These are phyloP conservation scores for Leucophenga varia DNA, from an alignment of 1,140 invertebrate species.

Conservation along the genomic window DNA sequence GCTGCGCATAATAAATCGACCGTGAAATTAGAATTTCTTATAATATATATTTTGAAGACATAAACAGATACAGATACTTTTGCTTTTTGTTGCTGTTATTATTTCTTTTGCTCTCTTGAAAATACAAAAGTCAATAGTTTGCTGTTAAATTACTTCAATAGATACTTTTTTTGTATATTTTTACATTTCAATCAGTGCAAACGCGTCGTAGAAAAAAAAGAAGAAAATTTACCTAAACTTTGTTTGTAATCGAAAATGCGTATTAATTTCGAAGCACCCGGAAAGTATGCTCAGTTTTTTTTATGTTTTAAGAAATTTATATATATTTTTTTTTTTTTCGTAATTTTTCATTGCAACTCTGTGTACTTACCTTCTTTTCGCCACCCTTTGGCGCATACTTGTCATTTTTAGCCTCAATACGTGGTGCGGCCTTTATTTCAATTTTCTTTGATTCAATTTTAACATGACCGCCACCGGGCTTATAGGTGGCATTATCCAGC, in stretches of 20 bases:
- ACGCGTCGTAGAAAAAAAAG: too few relatives aligned
- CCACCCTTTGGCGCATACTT: slow-evolving; percentile 84
- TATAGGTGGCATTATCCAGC: slow-evolving; percentile 87
- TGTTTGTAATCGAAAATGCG: too few relatives aligned
- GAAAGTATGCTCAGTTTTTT: too few relatives aligned
- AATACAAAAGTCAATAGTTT: too few relatives aligned
- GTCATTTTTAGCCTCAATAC: slow-evolving; percentile 90
- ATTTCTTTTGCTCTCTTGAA: slow-evolving; percentile 30
- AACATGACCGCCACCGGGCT: slow-evolving; percentile 87
- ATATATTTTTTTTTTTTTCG: too few relatives aligned
- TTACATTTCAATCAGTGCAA: slow-evolving; percentile 21
- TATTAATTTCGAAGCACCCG: too few relatives aligned
- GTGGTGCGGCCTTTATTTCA: slow-evolving; percentile 79
- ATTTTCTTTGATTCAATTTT: slow-evolving; percentile 88
- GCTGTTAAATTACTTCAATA: too few relatives aligned
- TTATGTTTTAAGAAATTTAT: too few relatives aligned
- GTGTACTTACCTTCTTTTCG: slow-evolving; percentile 84
- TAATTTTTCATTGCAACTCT: too few relatives aligned
- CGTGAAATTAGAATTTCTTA: slow-evolving; percentile 44
- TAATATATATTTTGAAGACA: background rate
- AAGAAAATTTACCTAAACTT: slow-evolving; percentile 27
- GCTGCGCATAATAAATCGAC: slow-evolving; percentile 46
- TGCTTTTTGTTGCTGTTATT: slow-evolving; percentile 1
- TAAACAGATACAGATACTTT: slow-evolving; percentile 19
- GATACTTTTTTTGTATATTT: too few relatives aligned